Evolutionary conservation across 2,888 invertebrate species (phyloP).

Genomic region (Cheilosia impressa): DNA sequence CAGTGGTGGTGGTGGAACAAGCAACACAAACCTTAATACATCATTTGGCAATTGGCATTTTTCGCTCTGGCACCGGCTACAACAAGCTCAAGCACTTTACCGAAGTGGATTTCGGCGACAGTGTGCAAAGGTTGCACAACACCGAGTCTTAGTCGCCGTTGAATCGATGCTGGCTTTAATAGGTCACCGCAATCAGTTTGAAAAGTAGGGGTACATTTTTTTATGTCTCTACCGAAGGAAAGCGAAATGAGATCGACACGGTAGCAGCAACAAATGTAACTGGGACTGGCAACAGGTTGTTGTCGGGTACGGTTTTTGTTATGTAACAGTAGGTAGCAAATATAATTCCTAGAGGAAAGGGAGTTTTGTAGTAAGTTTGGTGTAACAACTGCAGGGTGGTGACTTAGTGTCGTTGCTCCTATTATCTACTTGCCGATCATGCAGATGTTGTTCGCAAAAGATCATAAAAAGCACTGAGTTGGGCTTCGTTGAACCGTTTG

Average conservation of each 20-base stretch:
- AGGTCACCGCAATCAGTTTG: constrained; percentile 60
- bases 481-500: too few species aligned
- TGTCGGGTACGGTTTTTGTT: constrained; percentile 42
- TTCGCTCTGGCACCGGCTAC: constrained; percentile 66
- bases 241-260: constrained; percentile 70
- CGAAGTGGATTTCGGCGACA: constrained; percentile 45
- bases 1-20: constrained; percentile 18
- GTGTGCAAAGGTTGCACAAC: constrained; percentile 69
- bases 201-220: neutral
- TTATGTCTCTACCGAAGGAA: constrained; percentile 32
- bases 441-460: too few species aligned
- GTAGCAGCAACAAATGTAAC: neutral
- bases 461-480: too few species aligned
- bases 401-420: neutral
- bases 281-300: constrained; percentile 56
- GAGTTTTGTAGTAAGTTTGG: constrained; percentile 21
- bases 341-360: constrained; percentile 27
- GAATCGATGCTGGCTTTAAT: constrained; percentile 68
- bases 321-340: constrained; percentile 34
- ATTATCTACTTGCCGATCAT: neutral
- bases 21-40: constrained; percentile 56
- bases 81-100: neutral
- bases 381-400: neutral
- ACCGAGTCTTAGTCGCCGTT: constrained; percentile 17
- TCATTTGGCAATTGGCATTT: constrained; percentile 74